A percentile compares a stretch with the other conserved stretches of the same genome.
Evolutionary conservation across 2,888 invertebrate species (phyloP).

Genomic region (Drosophila kokeensis): DNA sequence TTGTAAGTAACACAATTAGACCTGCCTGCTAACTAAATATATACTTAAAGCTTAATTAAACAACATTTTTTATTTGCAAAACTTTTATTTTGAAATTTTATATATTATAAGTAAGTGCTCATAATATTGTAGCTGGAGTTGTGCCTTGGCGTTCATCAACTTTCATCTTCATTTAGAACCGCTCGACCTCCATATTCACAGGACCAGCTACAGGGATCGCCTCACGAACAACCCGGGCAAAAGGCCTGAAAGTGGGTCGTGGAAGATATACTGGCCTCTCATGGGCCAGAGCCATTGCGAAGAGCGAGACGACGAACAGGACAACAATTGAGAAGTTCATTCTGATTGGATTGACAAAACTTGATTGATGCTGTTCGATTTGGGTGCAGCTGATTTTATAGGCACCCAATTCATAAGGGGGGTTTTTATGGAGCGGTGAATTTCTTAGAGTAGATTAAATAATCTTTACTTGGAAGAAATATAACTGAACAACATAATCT

Average conservation of each 20-base stretch:
- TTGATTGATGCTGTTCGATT: constrained; percentile 27
- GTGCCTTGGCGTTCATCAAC: neutral
- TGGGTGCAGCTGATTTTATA: constrained; percentile 27
- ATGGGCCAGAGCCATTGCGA: constrained; percentile 19
- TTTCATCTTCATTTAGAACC: neutral
- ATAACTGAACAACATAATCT: neutral
- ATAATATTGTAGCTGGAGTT: neutral
- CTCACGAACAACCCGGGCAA: constrained; percentile 23
- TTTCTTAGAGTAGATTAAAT: constrained; percentile 1
- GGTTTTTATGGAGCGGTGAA: constrained; percentile 10
- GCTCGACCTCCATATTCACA: neutral
- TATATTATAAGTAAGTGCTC: neutral
- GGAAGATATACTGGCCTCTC: constrained; percentile 16
- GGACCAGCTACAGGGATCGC: constrained; percentile 18
- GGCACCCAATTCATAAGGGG: neutral
- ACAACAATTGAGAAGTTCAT: constrained; percentile 40
- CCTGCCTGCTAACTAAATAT: neutral
- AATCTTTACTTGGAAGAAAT: neutral
- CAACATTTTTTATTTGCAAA: neutral
- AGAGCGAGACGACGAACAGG: constrained; percentile 28
- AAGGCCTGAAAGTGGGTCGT: constrained; percentile 17
- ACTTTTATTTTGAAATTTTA: neutral
- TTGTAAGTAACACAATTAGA: neutral
- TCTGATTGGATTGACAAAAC: constrained; percentile 6
- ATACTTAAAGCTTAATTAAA: neutral